Base-by-base conservation (phyloP, 1,140 invertebrate species). In the Propsilocerus akamusi region DNA sequence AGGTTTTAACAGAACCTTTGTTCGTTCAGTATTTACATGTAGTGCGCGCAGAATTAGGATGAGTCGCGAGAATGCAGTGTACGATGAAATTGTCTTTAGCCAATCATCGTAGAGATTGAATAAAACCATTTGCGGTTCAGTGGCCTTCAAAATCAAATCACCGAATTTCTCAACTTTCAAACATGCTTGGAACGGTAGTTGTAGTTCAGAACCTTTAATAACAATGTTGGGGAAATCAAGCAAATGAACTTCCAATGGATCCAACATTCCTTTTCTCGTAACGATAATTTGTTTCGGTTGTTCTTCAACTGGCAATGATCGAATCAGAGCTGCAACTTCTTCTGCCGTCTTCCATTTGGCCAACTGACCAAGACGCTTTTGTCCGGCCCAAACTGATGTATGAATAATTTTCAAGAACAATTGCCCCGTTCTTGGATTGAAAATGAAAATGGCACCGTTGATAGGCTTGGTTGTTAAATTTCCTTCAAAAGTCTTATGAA, bases 281-380 rank as follows among this genome's bases (percentile, higher is more conserved):
- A 99, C 96, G 68, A 99, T 99, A 62, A 99, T 99, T 69, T 99
- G 96, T 66, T 98, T 97, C 0, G 97, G 96, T 65, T 99, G 96
- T 74, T 99, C 97, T 73, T 99, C 97, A 10, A 99, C 96, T 0
- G 96, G 97, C 30, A 99, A 66, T 0, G 97, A 99, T 47, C 97
- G 78, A 80, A 99, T 99, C 47, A 99, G 70, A 46, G 97, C 96
- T 5, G 97, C 97, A 12, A 99, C 97, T 86, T 99, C 97, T 72
- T 99, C 97, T 47, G 97, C 97, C 6, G 95, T 98, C 70, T 99
- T 99, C 96, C 96, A 99, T 69, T 99, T 99, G 2, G 96, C 96
- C 62, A 98, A 71, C 73, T 92, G 65, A 58, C 87, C 87, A 17
- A 93, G 70, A 85, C 87, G 87, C 65, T 91, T 91, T 64, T 91